Evolutionary conservation across 2,888 invertebrate species (phyloP).

Genomic region (Drosophila pegasa): DNA sequence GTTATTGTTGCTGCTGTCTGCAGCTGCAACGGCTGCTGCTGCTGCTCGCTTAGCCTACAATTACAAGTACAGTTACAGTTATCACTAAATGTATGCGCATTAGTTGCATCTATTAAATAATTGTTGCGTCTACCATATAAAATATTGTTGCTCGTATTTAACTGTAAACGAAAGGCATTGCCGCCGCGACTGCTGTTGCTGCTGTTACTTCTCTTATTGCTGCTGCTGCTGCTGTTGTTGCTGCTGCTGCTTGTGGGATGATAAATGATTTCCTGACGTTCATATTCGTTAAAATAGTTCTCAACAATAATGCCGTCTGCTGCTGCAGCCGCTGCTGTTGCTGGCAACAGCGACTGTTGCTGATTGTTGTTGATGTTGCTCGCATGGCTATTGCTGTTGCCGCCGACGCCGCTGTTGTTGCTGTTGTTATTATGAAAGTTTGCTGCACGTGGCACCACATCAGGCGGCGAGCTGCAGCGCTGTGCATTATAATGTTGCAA

Average conservation of each 20-base stretch:
- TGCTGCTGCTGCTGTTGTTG: conserved; percentile 44
- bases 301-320: conserved; percentile 82
- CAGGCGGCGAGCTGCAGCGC: conserved; percentile 83
- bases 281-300: conserved; percentile 84
- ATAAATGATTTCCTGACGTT: conserved; percentile 84
- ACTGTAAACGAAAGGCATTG: conserved; percentile 76
- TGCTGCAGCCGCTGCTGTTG: conserved; percentile 33
- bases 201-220: conserved; percentile 38
- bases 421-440: conserved; percentile 73
- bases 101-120: conserved; percentile 71
- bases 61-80: conserved; percentile 79
- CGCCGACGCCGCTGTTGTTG: conserved; percentile 23
- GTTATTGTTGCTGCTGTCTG: conserved; percentile 26
- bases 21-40: conserved; percentile 22
- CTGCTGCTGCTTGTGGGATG: conserved; percentile 60
- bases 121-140: conserved; percentile 68
- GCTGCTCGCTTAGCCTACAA: conserved; percentile 66
- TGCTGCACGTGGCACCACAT: conserved; percentile 83
- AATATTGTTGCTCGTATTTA: conserved; percentile 73
- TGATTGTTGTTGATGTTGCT: conserved; percentile 41
- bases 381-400: conserved; percentile 20
- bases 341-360: conserved; percentile 46
- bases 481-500: conserved; percentile 59
- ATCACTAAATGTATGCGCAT: conserved; percentile 79
- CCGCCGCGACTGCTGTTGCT: conserved; percentile 56